Conservation (phyloP, 1,140 invertebrate species). For the Berghia stephanieae region DNA sequence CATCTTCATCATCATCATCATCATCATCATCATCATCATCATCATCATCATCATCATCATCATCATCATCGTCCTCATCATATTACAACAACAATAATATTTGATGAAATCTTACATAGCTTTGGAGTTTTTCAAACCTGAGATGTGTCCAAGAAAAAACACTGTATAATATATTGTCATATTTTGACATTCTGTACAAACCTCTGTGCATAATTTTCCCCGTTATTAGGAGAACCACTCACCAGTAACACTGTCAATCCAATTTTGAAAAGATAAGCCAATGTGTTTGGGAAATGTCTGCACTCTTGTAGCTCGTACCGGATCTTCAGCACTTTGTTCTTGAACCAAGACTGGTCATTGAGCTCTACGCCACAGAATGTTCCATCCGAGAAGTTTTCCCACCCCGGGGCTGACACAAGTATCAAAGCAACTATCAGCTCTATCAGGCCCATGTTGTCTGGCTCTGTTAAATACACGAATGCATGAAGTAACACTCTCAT, state of each 20-base stretch:
- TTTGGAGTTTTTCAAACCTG: too few species aligned
- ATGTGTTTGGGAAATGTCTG: neutral
- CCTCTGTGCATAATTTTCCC: too few species aligned
- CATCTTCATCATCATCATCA: neutral
- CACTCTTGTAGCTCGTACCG: conserved; percentile 20
- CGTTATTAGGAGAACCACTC: too few species aligned
- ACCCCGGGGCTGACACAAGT: too few species aligned
- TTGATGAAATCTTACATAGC: too few species aligned
- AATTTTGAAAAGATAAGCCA: conserved; percentile 19
- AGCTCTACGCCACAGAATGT: conserved; percentile 41
- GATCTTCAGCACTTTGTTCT: conserved; percentile 38
- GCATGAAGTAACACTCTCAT: too few species aligned
- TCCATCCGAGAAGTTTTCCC: conserved; percentile 93
- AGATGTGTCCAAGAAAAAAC: too few species aligned
- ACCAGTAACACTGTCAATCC: conserved; percentile 20
- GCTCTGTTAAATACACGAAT: too few species aligned
- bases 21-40: neutral
- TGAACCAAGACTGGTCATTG: conserved; percentile 24
- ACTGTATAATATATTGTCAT: neutral
- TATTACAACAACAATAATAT: neutral
- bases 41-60: too few species aligned
- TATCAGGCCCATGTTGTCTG: too few species aligned
- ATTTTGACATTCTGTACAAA: neutral
- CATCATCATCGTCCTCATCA: neutral
- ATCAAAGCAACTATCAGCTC: too few species aligned